Evolutionary conservation across 2,113 vertebrate genomes (phyloP).

Genomic region (Centrocercus urophasianus): DNA sequence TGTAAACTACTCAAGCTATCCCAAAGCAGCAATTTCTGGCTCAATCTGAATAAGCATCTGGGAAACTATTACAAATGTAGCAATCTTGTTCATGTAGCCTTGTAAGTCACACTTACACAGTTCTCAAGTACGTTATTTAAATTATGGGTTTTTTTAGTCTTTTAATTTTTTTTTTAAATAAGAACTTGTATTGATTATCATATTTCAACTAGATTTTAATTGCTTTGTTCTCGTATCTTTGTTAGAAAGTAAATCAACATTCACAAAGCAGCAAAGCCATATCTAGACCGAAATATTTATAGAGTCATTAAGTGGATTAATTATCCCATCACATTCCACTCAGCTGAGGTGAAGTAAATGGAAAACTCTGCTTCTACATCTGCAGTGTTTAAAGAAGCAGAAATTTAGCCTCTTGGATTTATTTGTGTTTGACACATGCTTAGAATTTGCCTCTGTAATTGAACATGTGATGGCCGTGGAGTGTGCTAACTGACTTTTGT

Average conservation of each 20-base stretch:
- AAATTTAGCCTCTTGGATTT: conserved; percentile 53
- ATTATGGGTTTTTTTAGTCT: not conserved
- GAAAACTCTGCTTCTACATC: conserved; percentile 59
- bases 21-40: not conserved
- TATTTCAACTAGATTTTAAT: not conserved
- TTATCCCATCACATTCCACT: conserved; percentile 31
- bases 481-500: conserved; percentile 34
- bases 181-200: not conserved
- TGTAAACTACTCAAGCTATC: not conserved
- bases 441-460: conserved; percentile 62
- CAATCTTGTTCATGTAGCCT: not conserved
- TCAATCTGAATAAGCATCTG: not conserved
- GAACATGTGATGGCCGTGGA: conserved; percentile 47
- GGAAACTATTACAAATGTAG: not conserved
- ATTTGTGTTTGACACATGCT: conserved; percentile 68
- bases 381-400: conserved; percentile 59
- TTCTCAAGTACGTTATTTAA: not conserved
- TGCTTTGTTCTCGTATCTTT: not conserved
- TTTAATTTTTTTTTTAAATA: not conserved
- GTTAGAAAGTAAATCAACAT: not conserved
- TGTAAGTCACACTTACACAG: not conserved
- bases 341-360: conserved; percentile 59
- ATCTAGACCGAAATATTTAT: conserved; percentile 10
- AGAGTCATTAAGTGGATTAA: conserved; percentile 31
- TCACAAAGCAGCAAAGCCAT: not conserved